Evolutionary conservation across 1,140 invertebrate species (phyloP).

Genomic region (Bombus breviceps): DNA sequence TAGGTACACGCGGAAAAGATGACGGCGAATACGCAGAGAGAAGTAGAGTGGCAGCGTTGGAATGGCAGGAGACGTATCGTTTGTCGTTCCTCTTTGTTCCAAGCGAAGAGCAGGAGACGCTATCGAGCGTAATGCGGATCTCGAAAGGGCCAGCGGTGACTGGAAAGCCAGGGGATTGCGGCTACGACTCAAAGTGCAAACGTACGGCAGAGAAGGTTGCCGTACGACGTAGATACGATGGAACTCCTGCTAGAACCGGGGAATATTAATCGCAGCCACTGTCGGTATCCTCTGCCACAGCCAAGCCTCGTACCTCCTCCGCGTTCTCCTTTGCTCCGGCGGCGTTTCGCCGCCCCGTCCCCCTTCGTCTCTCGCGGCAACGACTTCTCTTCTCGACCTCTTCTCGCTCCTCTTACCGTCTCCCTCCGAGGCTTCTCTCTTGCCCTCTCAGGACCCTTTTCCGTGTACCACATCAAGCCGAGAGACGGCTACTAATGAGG

Average conservation of each 20-base stretch:
- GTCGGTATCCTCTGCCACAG: slow-evolving; percentile 67
- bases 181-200: slow-evolving; percentile 64
- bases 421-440: slow-evolving; percentile 51
- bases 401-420: slow-evolving; percentile 27
- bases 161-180: slow-evolving; percentile 51
- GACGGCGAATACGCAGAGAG: too few species aligned
- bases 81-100: slow-evolving; percentile 19
- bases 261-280: slow-evolving; percentile 81
- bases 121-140: slow-evolving; percentile 60
- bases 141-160: slow-evolving; percentile 61
- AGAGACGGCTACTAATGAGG: slow-evolving; percentile 80
- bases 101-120: neutral
- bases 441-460: slow-evolving; percentile 62
- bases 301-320: neutral
- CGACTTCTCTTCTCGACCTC: slow-evolving; percentile 42
- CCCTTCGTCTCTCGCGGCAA: neutral
- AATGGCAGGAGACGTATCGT: neutral
- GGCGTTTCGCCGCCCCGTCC: neutral
- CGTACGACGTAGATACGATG: slow-evolving; percentile 49
- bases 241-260: slow-evolving; percentile 68
- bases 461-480: slow-evolving; percentile 69
- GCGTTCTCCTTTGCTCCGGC: slow-evolving; percentile 19
- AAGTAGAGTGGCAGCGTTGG: neutral
- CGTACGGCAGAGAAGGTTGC: slow-evolving; percentile 50
- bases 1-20: too few species aligned